Evolutionary conservation across 2,113 vertebrate species (phyloP).

Genomic region (Nyctereutes procyonoides): DNA sequence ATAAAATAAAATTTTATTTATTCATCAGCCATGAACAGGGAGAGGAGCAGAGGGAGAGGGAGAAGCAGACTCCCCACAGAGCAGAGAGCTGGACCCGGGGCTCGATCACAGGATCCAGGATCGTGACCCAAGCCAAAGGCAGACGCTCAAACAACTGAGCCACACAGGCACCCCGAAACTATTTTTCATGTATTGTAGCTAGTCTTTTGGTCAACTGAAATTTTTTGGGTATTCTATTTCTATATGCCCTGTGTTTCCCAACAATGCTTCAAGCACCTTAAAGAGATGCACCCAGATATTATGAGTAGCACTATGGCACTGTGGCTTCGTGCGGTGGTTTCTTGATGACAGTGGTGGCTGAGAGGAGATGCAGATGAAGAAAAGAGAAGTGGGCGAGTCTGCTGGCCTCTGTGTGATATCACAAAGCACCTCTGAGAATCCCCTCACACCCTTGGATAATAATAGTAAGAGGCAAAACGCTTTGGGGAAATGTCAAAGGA

Average conservation of each 20-base stretch:
- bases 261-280: not conserved
- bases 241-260: not conserved
- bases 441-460: not conserved
- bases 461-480: not conserved
- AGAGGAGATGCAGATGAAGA: fast-evolving
- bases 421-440: not conserved
- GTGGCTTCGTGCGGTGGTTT: not conserved
- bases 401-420: fast-evolving
- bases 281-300: not conserved
- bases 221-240: not conserved
- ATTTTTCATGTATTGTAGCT: not conserved
- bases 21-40: too few relatives aligned
- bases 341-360: fast-evolving
- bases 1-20: too few relatives aligned
- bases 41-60: too few relatives aligned
- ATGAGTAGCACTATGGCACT: fast-evolving
- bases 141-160: too few relatives aligned
- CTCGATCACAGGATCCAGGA: too few relatives aligned
- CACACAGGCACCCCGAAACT: not conserved
- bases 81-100: too few relatives aligned
- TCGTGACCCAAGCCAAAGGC: too few relatives aligned
- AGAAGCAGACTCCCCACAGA: too few relatives aligned
- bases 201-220: not conserved
- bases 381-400: too few relatives aligned
- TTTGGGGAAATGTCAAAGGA: not conserved